phyloP scores from a whole-genome alignment of 2,113 vertebrate species.

The Melanocharis versteri region DNA sequence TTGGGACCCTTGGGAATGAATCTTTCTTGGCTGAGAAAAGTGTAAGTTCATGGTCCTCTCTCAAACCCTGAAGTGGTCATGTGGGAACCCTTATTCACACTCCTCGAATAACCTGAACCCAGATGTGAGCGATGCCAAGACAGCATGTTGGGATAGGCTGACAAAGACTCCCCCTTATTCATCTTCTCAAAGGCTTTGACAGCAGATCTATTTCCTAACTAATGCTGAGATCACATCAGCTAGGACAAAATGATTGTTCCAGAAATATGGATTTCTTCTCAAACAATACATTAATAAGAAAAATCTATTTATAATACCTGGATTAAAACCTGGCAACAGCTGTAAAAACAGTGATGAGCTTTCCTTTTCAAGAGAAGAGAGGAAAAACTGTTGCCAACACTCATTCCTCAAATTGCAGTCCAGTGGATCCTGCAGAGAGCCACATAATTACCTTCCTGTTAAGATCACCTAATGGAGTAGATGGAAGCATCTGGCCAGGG shows the following conservation, averaged over 20 bases:
- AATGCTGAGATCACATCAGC: not conserved
- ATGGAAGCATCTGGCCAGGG: not conserved
- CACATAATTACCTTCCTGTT: not conserved
- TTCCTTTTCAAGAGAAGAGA: not conserved
- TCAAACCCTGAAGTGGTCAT: not conserved
- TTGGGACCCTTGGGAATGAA: not conserved
- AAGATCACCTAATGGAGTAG: not conserved
- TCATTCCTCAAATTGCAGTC: not conserved
- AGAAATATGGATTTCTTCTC: not conserved
- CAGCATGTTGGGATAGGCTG: not conserved
- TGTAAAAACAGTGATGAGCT: not conserved
- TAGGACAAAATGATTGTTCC: not conserved
- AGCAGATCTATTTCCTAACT: not conserved
- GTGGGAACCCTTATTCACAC: not conserved
- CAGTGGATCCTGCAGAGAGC: not conserved
- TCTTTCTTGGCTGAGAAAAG: not conserved
- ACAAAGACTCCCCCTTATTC: not conserved
- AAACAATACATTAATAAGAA: not conserved
- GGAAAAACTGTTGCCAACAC: not conserved
- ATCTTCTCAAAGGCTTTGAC: not conserved
- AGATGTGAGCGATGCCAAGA: not conserved
- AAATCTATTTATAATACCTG: not conserved
- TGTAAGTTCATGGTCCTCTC: not conserved
- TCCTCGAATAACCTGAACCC: not conserved
- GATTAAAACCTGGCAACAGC: not conserved